Percentiles rank a stretch among this genome's conserved stretches.
phyloP scores from a whole-genome alignment of 2,888 invertebrate genomes.

The Pegoplata infirma region DNA sequence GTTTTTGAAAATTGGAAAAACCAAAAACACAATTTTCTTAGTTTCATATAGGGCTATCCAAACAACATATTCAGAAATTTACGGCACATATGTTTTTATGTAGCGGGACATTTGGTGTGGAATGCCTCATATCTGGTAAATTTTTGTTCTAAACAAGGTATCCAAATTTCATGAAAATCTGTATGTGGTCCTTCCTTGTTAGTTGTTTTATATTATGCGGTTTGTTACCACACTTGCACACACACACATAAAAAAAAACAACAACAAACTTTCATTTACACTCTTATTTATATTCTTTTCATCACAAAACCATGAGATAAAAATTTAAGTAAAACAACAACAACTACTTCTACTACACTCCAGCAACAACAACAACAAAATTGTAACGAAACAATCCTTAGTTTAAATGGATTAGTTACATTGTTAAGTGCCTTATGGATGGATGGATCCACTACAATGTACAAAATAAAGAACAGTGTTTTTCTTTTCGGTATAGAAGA shows the following conservation, averaged over 20 bases:
- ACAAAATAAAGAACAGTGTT: conserved; percentile 12
- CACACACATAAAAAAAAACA: conserved; percentile 6
- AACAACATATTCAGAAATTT: too few species aligned
- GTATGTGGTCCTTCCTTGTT: too few species aligned
- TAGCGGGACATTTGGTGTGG: too few species aligned
- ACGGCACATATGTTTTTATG: too few species aligned
- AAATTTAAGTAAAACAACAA: conserved; percentile 29
- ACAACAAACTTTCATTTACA: conserved; percentile 23
- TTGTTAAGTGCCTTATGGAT: conserved; percentile 27
- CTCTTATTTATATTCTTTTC: conserved; percentile 39
- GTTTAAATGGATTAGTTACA: conserved; percentile 56
- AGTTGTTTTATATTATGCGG: conserved; percentile 19
- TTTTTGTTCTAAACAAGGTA: too few species aligned
- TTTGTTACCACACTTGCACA: conserved; percentile 19
- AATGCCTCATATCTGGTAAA: too few species aligned
- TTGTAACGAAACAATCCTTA: conserved; percentile 7
- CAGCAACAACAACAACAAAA: background rate
- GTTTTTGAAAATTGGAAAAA: too few species aligned
- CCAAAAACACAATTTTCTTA: too few species aligned
- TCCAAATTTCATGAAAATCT: too few species aligned
- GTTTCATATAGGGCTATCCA: too few species aligned
- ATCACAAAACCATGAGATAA: conserved; percentile 43
- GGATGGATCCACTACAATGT: background rate
- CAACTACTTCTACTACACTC: too few species aligned
- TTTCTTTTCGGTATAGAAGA: too few species aligned